Evolutionary conservation across 2,797 vertebrate species (phyloP).

Genomic region (Serranus cabrilla): DNA sequence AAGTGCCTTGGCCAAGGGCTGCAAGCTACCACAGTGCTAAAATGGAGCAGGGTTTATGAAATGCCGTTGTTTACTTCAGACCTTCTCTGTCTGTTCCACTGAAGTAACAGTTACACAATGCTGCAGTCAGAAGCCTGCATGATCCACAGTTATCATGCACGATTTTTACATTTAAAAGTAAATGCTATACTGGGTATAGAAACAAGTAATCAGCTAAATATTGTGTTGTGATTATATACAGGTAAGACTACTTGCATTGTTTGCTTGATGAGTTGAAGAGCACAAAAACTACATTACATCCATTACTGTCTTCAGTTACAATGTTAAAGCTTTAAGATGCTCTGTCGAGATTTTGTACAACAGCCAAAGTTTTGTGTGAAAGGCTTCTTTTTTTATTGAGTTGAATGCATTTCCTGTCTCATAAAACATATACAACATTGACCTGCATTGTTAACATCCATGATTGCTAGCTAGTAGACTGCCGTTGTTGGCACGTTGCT

Average conservation of each 20-base stretch:
- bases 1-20: slow-evolving; percentile 34
- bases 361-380: not conserved
- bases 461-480: not conserved
- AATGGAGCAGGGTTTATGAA: slow-evolving; percentile 38
- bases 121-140: slow-evolving; percentile 34
- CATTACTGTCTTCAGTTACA: not conserved
- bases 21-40: slow-evolving; percentile 18
- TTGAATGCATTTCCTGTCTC: not conserved
- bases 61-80: slow-evolving; percentile 37
- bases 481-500: not conserved
- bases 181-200: not conserved
- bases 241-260: not conserved
- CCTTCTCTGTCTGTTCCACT: slow-evolving; percentile 2
- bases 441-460: not conserved
- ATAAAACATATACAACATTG: not conserved
- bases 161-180: not conserved
- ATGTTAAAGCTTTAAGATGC: not conserved
- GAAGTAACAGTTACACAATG: slow-evolving; percentile 12
- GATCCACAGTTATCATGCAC: not conserved
- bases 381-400: no score
- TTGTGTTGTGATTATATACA: not conserved
- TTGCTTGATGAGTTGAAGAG: not conserved
- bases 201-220: not conserved
- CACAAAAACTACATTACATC: not conserved
- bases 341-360: not conserved